Evolutionary conservation across 2,113 vertebrate species (phyloP).

Genomic region (Cryptomyrus ogoouensis): DNA sequence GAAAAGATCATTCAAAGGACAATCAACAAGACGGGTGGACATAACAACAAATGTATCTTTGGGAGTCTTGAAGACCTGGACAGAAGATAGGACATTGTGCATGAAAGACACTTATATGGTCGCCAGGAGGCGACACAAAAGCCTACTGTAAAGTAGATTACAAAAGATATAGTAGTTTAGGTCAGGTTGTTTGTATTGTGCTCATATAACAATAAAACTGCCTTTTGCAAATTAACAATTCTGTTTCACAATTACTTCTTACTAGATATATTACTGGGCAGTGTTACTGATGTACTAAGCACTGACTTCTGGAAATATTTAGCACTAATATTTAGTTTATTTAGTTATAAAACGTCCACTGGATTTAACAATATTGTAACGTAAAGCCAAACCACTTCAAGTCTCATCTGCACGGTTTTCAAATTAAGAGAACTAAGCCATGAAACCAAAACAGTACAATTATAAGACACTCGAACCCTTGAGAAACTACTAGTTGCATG

Average conservation of each 20-base stretch:
- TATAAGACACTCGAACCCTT: not conserved
- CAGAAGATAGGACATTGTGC: not conserved
- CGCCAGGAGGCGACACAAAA: not conserved
- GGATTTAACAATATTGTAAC: not conserved
- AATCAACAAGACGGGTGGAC: not conserved
- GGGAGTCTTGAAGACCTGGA: not conserved
- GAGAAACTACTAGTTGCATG: not conserved
- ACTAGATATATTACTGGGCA: not conserved
- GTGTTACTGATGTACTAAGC: not conserved
- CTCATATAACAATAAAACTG: not conserved
- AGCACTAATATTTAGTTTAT: not conserved
- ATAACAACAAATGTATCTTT: not conserved
- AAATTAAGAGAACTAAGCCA: not conserved
- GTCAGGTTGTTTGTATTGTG: not conserved
- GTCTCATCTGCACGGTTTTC: not conserved
- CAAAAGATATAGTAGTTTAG: not conserved
- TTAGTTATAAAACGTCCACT: not conserved
- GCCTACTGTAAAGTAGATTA: not conserved
- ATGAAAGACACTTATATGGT: not conserved
- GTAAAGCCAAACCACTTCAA: not conserved
- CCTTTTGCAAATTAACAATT: not conserved
- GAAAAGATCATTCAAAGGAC: not conserved
- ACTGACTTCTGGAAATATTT: not conserved
- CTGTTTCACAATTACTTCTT: not conserved
- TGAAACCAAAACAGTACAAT: not conserved